Evolutionary conservation across 1,140 invertebrate species (phyloP), one percentile per base, ranked within the genome.

Genomic region (Scylla paramamosain): DNA sequence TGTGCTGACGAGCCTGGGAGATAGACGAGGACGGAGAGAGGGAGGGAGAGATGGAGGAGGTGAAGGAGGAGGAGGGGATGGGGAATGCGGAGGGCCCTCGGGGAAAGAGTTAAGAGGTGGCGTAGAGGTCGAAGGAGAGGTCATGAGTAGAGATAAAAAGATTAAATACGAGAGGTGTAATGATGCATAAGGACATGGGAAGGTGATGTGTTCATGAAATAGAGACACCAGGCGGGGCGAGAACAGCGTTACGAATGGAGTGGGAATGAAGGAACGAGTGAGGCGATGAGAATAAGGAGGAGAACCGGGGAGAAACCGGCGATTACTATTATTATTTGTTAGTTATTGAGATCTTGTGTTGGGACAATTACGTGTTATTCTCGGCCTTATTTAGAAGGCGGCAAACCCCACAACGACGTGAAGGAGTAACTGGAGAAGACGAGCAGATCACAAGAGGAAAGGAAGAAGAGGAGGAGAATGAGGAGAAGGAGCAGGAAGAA

Each of bases 91-190:
- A 25, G 67, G 20, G 67, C 67, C 67, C 67, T n/a, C 20, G 20
- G 67, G 67, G 67, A 77, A 77, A 77, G 67, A 77, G 67, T 77
- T 77, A n/a, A 77, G 67, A n/a, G 67, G 67, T n/a, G 67, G 67
- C 67, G 20, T n/a, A 77, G 67, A 77, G 67, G 67, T 77, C 67
- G 8, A 12, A n/a, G 10, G n/a, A 77, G 67, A 77, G 67, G 67
- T 25, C 25, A 77, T 77, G 67, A 7, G 67, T 77, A n/a, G 67
- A 77, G 67, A 77, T 77, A n/a, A 77, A 20, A 77, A n/a, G 67
- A 77, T 77, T 77, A 77, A 77, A 77, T 77, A 77, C 25, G 16
- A n/a, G 67, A n/a, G 67, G 6, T 7, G 67, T 77, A n/a, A 77
- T 77, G 67, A 25, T 77, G 67, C 25, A 77, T 25, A n/a, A 77